These are phyloP conservation scores for Leptatherina wallacei DNA, from an alignment of 2,797 vertebrate genomes.

Conservation along the genomic window DNA sequence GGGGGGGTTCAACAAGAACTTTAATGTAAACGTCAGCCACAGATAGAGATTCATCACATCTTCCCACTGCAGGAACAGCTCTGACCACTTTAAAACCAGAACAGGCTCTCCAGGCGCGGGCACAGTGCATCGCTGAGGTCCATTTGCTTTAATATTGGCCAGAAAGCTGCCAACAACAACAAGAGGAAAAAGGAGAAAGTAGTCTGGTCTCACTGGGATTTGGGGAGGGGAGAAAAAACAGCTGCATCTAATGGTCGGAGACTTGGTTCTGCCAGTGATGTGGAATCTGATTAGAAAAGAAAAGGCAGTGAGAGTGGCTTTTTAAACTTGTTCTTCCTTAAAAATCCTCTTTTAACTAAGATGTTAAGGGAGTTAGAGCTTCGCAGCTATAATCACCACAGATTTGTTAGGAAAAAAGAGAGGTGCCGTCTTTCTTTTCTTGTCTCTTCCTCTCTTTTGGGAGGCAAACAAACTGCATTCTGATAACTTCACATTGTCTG, in stretches of 20 bases:
- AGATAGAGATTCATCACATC: slow-evolving; percentile 49
- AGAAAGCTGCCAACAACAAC: slow-evolving; percentile 67
- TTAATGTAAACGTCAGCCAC: slow-evolving; percentile 25
- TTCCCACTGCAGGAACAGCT: slow-evolving; percentile 27
- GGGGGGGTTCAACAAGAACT: slow-evolving; percentile 23
- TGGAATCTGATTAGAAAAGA: slow-evolving; percentile 65
- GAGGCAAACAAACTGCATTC: not conserved
- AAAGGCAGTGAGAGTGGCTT: slow-evolving; percentile 31
- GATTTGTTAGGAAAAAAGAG: not conserved
- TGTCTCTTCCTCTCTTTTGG: not conserved
- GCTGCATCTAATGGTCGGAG: slow-evolving; percentile 53
- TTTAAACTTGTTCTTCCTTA: slow-evolving; percentile 3
- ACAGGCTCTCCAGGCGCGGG: slow-evolving; percentile 49
- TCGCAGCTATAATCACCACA: not conserved
- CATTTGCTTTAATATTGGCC: slow-evolving; percentile 59
- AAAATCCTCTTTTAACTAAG: not conserved
- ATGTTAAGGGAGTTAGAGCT: not conserved
- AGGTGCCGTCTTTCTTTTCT: not conserved
- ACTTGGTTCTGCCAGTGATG: slow-evolving; percentile 53
- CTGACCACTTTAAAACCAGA: slow-evolving; percentile 61
- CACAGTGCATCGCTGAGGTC: slow-evolving; percentile 50
- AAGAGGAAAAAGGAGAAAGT: slow-evolving; percentile 47
- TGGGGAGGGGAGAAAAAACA: slow-evolving; percentile 18
- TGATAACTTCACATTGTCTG: not conserved
- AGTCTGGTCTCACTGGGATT: slow-evolving; percentile 54